Conservation (phyloP, 2,888 invertebrate genomes). For the Silvanus unidentatus region DNA sequence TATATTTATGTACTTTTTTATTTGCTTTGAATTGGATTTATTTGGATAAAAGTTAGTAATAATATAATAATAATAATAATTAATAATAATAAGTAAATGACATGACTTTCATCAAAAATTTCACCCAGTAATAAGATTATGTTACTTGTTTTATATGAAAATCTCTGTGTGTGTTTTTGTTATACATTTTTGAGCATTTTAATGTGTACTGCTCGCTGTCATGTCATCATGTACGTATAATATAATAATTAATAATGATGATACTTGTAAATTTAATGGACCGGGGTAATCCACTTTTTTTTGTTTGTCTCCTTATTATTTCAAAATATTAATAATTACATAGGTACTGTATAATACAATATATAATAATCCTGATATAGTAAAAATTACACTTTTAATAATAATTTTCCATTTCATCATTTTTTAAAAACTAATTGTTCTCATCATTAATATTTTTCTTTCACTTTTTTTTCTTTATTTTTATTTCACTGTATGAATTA, state of each 20-base stretch:
- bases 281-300: slow-evolving; percentile 19
- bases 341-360: slow-evolving; percentile 35
- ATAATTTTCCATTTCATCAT: not conserved
- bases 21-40: slow-evolving; percentile 39
- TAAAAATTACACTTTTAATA: slow-evolving; percentile 29
- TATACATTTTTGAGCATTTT: slow-evolving; percentile 34
- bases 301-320: slow-evolving; percentile 12
- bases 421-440: slow-evolving; percentile 29
- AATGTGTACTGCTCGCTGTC: slow-evolving; percentile 30
- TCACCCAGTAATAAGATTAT: slow-evolving; percentile 28
- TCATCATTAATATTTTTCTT: slow-evolving; percentile 9
- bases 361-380: slow-evolving; percentile 36
- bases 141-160: slow-evolving; percentile 20
- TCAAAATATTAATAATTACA: slow-evolving; percentile 30
- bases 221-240: slow-evolving; percentile 23
- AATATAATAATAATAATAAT: slow-evolving; percentile 14
- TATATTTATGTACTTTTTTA: slow-evolving; percentile 25
- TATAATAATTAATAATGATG: slow-evolving; percentile 12
- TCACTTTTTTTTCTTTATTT: slow-evolving; percentile 13
- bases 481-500: slow-evolving; percentile 27
- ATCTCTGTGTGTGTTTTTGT: too few relatives aligned
- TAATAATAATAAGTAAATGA: slow-evolving; percentile 35
- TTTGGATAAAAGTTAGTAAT: slow-evolving; percentile 38
- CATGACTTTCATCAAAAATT: slow-evolving; percentile 26
- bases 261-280: slow-evolving; percentile 23